These are phyloP conservation scores for Sinella curviseta DNA, from an alignment of 1,140 invertebrate species.

Conservation along the genomic window DNA sequence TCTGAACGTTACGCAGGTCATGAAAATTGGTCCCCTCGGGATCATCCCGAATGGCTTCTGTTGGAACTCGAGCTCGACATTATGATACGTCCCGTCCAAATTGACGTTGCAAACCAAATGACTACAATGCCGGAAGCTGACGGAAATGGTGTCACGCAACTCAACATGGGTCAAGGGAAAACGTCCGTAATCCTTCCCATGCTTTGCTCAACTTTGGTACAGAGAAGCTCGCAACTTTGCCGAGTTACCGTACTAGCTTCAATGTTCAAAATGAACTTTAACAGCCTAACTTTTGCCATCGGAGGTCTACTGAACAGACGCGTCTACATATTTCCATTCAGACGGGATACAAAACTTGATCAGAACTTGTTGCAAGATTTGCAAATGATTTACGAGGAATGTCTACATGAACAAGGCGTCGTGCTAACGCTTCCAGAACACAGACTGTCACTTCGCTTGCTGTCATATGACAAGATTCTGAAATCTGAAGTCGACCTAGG, in stretches of 20 bases:
- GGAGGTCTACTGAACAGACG: conserved; percentile 43
- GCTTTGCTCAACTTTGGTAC: conserved; percentile 4
- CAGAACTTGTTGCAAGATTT: not conserved
- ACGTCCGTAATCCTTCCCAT: conserved; percentile 32
- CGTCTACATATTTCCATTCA: conserved; percentile 42
- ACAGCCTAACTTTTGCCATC: conserved; percentile 29
- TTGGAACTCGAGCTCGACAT: conserved; percentile 36
- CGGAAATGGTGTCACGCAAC: conserved; percentile 27
- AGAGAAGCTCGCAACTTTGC: conserved; percentile 9
- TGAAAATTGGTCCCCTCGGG: conserved; percentile 24
- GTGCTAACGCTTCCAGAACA: conserved; percentile 43
- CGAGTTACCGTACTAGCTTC: conserved; percentile 42
- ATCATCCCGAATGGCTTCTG: conserved; percentile 39
- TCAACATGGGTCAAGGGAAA: conserved; percentile 45
- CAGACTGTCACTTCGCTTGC: conserved; percentile 39
- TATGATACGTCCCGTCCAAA: conserved; percentile 32
- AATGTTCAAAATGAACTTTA: conserved; percentile 36
- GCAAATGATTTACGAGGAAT: conserved; percentile 38
- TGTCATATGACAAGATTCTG: conserved; percentile 32
- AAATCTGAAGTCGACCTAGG: not conserved
- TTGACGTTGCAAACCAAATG: conserved; percentile 31
- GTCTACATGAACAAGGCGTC: conserved; percentile 25
- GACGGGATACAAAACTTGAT: conserved; percentile 34
- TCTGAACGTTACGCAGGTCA: not conserved
- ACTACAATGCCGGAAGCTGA: conserved; percentile 23